Evolutionary conservation across 2,888 invertebrate species (phyloP), one percentile per base, ranked within the genome.

Genomic region (Leptinotarsa rubiginosa): DNA sequence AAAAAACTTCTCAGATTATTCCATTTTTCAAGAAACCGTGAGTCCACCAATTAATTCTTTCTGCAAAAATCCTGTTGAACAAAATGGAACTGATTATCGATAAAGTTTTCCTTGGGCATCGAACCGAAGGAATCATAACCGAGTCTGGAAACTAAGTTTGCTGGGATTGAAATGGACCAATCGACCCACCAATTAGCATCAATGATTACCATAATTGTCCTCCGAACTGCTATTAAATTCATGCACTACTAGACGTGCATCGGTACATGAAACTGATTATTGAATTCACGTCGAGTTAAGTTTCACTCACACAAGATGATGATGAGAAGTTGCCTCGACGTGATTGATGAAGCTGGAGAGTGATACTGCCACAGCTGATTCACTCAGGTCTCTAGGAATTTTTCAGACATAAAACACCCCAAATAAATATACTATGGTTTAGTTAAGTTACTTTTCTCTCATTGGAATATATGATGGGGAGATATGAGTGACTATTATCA

Each of bases 171-270:
- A 74, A 78, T 79, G 79, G 75, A 72, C 72, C 77, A 77, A 78
- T 75, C 66, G 76, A 74, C 68, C 74, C 75, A 73, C 73, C 76
- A 81, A 79, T 81, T 80, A 81, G 80, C 76, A 73, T 75, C 76
- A 72, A 73, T 75, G 77, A 81, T 80, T 80, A 78, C 77, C 77
- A 78, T 79, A 77, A 79, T 81, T 79, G 79, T 76, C 76, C 76
- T 69, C 79, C 66, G 74, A 79, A 79, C 78, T 78, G 66, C 75
- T 69, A 78, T 78, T 77, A 74, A 77, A 80, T 80, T 75, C 77
- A 74, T 79, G 79, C 78, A 79, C 69, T 56, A 56, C 56, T 69
- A 56, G 56, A 56, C 56, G 47, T 69, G 56, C 69, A 69, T 12
- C 69, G 22, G 56, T 13, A 56, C 69, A 59, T 56, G 69, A 69